Base-by-base conservation (phyloP, 2,888 invertebrate species). In the Helleia helle region DNA sequence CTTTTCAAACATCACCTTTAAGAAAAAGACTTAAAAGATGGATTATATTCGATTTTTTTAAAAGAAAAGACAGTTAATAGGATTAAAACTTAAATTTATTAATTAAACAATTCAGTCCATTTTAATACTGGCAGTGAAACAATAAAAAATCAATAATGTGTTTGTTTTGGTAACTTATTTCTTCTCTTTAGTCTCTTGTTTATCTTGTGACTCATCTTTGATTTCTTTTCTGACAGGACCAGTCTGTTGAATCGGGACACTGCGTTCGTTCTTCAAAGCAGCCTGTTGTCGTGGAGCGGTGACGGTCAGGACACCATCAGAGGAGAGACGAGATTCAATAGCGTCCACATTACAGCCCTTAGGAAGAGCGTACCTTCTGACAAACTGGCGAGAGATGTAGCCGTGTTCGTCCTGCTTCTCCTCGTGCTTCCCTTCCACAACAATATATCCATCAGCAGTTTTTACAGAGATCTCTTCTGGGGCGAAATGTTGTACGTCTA, bases 361-460 rank as follows among this genome's bases (percentile, higher is more conserved):
- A 0, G 94, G 94, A 44, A 94, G 62, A 13, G 88, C 74, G 60
- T 93, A 94, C 42, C 91, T 88, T 3, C 94, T 87, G 1, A 90
- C 87, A 54, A 94, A 92, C 51, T 94, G 91, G 11, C 92, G 86
- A 1, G 92, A 89, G 38, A 93, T 88, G 49, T 81, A 90, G 0
- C 93, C 93, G 54, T 92, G 90, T 22, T 90, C 88, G 54, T 93
- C 93, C 46, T 89, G 87, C 56, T 89, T 90, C 60, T 93, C 93
- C 53, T 92, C 91, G 55, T 94, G 94, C 60, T 90, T 92, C 0
- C 91, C 93, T 66, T 93, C 92, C 1, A 92, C 86, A 1, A 93
- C 86, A 8, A 94, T 86, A 36, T 73, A 86, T 29, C 90, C 88
- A 40, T 92, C 92, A 0, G 88, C 86, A 0, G 91, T 91, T 69